These are phyloP conservation scores for Campoplex nolae DNA, from an alignment of 2,888 invertebrate genomes.

Conservation along the genomic window DNA sequence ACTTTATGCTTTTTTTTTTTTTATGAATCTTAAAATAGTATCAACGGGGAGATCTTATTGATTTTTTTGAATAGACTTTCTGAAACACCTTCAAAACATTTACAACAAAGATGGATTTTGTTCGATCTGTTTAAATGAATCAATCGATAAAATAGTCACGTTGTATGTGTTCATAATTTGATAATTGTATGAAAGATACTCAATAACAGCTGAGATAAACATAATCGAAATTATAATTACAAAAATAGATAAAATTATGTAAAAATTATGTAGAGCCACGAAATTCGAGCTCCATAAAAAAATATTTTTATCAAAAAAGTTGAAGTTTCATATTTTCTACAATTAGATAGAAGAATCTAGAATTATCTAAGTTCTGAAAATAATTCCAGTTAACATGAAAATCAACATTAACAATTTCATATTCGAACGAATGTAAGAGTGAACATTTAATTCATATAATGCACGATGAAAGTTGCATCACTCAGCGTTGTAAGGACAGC, in stretches of 20 bases:
- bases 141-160: no score
- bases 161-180: neutral
- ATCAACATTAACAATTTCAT: neutral
- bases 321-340: neutral
- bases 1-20: no score
- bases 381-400: neutral
- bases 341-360: neutral
- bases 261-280: neutral
- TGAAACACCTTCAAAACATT: no score
- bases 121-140: no score
- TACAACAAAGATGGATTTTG: no score
- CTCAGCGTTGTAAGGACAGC: conserved; percentile 18
- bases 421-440: neutral
- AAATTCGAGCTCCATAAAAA: neutral
- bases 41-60: no score
- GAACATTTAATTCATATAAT: conserved; percentile 55
- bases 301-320: neutral
- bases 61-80: no score
- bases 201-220: neutral
- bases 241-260: neutral
- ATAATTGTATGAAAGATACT: neutral
- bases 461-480: conserved; percentile 65
- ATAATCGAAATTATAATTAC: neutral
- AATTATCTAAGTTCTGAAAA: neutral
- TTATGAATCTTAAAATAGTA: no score